Evolutionary conservation across 2,797 vertebrate genomes (phyloP).

Genomic region (Sphenopsis melanotis): DNA sequence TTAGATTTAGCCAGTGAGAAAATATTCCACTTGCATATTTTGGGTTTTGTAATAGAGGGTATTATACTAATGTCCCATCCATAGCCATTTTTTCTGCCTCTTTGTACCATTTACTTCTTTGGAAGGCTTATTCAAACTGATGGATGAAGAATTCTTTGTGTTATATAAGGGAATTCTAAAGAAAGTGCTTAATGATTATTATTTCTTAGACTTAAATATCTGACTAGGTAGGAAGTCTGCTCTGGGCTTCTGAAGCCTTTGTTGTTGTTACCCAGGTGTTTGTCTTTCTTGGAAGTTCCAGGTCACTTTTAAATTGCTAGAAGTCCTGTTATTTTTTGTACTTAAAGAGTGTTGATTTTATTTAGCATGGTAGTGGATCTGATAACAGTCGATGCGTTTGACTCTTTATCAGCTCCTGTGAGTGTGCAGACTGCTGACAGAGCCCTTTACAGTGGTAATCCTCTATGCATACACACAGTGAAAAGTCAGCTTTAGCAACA

Average conservation of each 20-base stretch:
- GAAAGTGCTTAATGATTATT: neutral
- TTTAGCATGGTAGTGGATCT: neutral
- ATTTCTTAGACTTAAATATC: neutral
- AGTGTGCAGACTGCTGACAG: neutral
- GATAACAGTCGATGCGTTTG: neutral
- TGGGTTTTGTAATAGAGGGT: neutral
- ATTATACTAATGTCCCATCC: neutral
- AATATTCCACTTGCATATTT: neutral
- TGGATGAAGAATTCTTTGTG: neutral
- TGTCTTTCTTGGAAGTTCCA: neutral
- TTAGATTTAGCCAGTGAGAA: neutral
- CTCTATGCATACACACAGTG: neutral
- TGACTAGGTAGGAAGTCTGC: neutral
- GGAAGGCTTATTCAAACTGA: neutral
- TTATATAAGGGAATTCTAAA: neutral
- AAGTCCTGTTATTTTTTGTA: neutral
- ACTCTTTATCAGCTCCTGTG: neutral
- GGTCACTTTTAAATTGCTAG: neutral
- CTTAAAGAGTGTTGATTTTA: neutral
- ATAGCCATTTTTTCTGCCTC: neutral
- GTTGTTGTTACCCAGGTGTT: neutral
- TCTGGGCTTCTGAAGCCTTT: neutral
- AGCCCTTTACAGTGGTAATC: neutral
- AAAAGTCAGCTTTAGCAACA: neutral
- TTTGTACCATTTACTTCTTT: neutral